These are phyloP conservation scores for Acleris emargana DNA, from an alignment of 2,888 invertebrate species.

Conservation along the genomic window DNA sequence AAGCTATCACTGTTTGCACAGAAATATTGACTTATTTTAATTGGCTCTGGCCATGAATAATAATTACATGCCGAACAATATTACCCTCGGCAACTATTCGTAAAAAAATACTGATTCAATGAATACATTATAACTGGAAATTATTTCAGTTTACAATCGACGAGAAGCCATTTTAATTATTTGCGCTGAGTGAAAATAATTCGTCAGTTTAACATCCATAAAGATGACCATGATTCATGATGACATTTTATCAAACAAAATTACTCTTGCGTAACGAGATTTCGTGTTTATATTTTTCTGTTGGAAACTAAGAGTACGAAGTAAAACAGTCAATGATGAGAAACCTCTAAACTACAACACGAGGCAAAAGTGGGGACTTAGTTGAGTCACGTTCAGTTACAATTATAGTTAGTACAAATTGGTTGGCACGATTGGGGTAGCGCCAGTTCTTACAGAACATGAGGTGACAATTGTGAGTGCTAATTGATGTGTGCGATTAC, in stretches of 20 bases:
- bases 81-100: slow-evolving; percentile 32
- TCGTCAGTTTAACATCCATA: no score
- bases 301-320: background rate
- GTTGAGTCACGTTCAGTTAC: no score
- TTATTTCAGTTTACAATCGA: background rate
- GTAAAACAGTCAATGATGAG: background rate
- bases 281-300: background rate
- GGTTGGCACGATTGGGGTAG: no score
- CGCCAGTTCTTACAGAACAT: no score
- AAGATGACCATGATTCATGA: slow-evolving; percentile 6
- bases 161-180: slow-evolving; percentile 39
- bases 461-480: no score
- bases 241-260: background rate
- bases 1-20: slow-evolving; percentile 37
- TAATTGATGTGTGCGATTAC: no score
- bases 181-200: no score
- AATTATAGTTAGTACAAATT: no score
- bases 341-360: no score
- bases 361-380: no score
- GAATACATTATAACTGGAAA: slow-evolving; percentile 4
- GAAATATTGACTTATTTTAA: slow-evolving; percentile 38
- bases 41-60: slow-evolving; percentile 35
- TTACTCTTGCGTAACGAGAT: background rate
- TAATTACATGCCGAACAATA: slow-evolving; percentile 35
- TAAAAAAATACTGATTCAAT: slow-evolving; percentile 23